Evolutionary conservation across 2,888 invertebrate genomes (phyloP).

Genomic region (Pemphredon lugubris): DNA sequence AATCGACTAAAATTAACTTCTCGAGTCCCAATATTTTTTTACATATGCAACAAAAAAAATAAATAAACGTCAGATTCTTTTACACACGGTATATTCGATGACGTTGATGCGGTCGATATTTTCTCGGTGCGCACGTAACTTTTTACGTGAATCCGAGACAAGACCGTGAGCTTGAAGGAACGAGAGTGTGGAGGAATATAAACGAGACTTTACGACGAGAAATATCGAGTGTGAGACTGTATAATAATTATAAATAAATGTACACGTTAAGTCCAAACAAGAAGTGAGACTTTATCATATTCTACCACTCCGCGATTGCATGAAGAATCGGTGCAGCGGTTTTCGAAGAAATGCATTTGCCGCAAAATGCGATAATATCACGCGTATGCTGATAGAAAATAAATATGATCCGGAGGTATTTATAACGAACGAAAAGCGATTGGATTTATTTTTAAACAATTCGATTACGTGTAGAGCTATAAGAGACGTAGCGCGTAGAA

Average conservation of each 20-base stretch:
- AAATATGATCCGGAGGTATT: too few species aligned
- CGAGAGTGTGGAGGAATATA: conserved; percentile 52
- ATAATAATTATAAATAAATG: conserved; percentile 79
- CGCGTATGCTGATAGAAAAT: too few species aligned
- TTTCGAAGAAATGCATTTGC: too few species aligned
- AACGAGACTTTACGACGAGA: conserved; percentile 65
- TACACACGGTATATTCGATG: conserved; percentile 6
- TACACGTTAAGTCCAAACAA: conserved; percentile 75
- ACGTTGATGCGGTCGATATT: conserved; percentile 28
- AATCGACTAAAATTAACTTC: conserved; percentile 14
- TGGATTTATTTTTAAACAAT: too few species aligned
- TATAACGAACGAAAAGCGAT: too few species aligned
- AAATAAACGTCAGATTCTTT: conserved; percentile 32
- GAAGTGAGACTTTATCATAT: too few species aligned
- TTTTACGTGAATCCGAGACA: conserved; percentile 38
- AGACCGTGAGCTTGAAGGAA: conserved; percentile 40
- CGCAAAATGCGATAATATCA: too few species aligned
- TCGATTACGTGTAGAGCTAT: too few species aligned
- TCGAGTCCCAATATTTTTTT: conserved; percentile 43
- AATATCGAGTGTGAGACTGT: conserved; percentile 77
- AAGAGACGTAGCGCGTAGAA: neutral
- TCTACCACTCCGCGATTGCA: too few species aligned
- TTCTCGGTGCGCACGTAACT: conserved; percentile 22
- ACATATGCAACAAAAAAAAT: neutral
- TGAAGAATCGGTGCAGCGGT: too few species aligned